phyloP scores from a whole-genome alignment of 2,888 invertebrate species.

The Caenorhabditis becei region DNA sequence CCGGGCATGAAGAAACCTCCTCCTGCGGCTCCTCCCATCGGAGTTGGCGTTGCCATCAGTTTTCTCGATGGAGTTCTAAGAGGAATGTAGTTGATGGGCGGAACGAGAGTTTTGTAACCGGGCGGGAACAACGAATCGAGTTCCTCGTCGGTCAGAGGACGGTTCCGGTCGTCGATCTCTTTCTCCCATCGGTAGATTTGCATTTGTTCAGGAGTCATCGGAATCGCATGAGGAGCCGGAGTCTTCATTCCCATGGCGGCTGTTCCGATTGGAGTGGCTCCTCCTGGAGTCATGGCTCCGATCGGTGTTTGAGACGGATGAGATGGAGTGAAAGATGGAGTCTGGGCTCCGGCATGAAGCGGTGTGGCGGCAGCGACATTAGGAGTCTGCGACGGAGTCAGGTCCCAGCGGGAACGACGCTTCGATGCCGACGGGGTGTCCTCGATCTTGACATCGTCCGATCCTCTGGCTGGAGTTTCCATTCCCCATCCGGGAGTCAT shows the following conservation, averaged over 20 bases:
- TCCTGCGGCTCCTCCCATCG: conserved; percentile 85
- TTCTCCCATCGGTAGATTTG: conserved; percentile 84
- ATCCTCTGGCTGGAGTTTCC: conserved; percentile 92
- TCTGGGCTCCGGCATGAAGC: conserved; percentile 66
- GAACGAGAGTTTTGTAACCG: conserved; percentile 94
- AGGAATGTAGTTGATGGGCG: conserved; percentile 95
- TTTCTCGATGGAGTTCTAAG: conserved; percentile 97
- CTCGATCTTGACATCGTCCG: conserved; percentile 82
- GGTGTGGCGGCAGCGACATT: conserved; percentile 61
- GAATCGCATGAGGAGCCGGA: conserved; percentile 91
- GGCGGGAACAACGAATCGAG: conserved; percentile 97
- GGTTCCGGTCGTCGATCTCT: conserved; percentile 97
- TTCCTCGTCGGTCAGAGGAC: conserved; percentile 97
- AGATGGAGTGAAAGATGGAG: conserved; percentile 82
- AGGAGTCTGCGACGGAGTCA: conserved; percentile 88
- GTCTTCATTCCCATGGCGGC: conserved; percentile 99
- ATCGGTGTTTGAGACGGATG: conserved; percentile 65
- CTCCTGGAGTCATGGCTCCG: conserved; percentile 82
- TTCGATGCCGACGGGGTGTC: conserved; percentile 96
- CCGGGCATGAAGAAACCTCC: conserved; percentile 94
- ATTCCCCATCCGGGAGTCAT: conserved; percentile 91
- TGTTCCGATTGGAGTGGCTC: conserved; percentile 84
- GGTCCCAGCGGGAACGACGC: conserved; percentile 97
- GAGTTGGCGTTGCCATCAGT: conserved; percentile 97
- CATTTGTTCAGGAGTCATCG: conserved; percentile 99